These are phyloP conservation scores for Neotragus moschatus DNA, from an alignment of 2,113 vertebrate genomes.

Conservation along the genomic window DNA sequence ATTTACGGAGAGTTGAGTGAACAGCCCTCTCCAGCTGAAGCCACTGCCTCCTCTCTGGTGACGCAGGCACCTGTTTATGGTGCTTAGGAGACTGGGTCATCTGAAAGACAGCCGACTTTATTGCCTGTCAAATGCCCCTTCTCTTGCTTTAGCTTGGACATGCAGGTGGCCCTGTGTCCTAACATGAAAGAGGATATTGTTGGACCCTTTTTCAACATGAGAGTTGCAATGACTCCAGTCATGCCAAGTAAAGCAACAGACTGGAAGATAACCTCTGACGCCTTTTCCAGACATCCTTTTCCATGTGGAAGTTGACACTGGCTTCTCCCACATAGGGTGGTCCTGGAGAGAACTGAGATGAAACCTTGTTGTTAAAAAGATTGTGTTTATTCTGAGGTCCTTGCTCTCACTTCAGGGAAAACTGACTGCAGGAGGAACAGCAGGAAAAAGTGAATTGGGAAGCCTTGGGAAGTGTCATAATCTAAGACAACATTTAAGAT, in stretches of 20 bases:
- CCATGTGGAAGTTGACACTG: conserved; percentile 14
- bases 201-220: background rate
- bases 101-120: background rate
- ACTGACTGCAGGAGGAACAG: background rate
- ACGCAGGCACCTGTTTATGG: background rate
- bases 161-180: background rate
- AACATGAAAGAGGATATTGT: background rate
- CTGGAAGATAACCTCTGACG: background rate
- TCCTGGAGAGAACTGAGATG: background rate
- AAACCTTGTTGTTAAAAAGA: background rate
- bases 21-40: background rate
- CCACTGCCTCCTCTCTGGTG: background rate
- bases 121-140: background rate
- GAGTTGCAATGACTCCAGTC: background rate
- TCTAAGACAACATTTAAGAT: background rate
- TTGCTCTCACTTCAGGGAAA: background rate
- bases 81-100: background rate
- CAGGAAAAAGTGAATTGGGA: background rate
- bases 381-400: background rate
- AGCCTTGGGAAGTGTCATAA: background rate
- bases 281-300: background rate
- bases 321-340: background rate
- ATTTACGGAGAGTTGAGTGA: background rate
- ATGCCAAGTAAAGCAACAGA: conserved; percentile 21
- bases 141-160: background rate